Evolutionary conservation across 2,888 invertebrate genomes (phyloP).

Genomic region (Clusia tigrina): DNA sequence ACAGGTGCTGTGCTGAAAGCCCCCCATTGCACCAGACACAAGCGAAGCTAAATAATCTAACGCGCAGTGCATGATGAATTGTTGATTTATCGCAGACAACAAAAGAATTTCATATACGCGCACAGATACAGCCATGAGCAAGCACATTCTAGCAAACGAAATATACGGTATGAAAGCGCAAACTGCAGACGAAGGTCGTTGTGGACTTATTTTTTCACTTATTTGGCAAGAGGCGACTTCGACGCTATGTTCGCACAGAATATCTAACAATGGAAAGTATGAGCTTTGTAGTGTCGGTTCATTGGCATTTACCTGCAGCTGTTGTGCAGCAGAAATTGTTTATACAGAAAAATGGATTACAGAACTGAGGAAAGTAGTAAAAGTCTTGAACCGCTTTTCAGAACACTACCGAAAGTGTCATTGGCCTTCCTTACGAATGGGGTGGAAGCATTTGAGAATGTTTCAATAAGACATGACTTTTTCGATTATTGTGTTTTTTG

Average conservation of each 20-base stretch:
- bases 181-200: slow-evolving; percentile 12
- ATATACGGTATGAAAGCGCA: background rate
- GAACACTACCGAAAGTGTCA: too few relatives aligned
- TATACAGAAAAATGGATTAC: too few relatives aligned
- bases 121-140: background rate
- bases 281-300: slow-evolving; percentile 6
- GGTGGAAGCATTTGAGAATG: too few relatives aligned
- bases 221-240: background rate
- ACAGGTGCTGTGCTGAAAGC: slow-evolving; percentile 33
- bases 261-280: slow-evolving; percentile 3
- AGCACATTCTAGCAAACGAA: background rate
- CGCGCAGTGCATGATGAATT: slow-evolving; percentile 55
- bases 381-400: too few relatives aligned
- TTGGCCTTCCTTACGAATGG: too few relatives aligned
- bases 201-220: background rate
- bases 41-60: background rate
- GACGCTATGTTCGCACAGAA: background rate
- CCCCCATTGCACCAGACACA: background rate
- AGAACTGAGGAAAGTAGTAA: too few relatives aligned
- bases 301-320: slow-evolving; percentile 9
- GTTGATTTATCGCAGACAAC: slow-evolving; percentile 57
- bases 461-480: too few relatives aligned
- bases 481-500: too few relatives aligned
- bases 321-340: background rate
- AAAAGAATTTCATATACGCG: slow-evolving; percentile 26